Conservation (phyloP, 2,888 invertebrate genomes). For the Ceramica pisi region DNA sequence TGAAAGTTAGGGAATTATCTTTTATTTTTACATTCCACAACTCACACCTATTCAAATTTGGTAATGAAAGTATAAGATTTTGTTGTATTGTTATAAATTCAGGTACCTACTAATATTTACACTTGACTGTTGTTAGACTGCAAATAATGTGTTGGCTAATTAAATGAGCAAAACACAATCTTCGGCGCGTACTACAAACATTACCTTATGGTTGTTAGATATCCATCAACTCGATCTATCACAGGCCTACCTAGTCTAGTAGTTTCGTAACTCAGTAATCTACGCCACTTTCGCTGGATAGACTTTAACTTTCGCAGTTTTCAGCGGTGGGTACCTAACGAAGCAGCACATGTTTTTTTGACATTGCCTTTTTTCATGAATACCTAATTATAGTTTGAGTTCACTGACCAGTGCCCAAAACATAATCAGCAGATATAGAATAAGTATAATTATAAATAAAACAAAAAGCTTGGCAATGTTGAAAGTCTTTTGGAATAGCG, state of each 20-base stretch:
- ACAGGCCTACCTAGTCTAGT: not conserved
- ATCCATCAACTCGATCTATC: not conserved
- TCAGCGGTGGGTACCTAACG: conserved; percentile 4
- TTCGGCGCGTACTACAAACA: not conserved
- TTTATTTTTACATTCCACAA: not conserved
- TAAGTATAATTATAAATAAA: too few species aligned
- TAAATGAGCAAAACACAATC: not conserved
- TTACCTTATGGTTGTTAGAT: conserved; percentile 2
- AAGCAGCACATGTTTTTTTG: not conserved
- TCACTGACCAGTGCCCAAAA: not conserved
- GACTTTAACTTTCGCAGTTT: conserved; percentile 26
- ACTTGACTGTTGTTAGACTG: not conserved
- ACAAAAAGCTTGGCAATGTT: too few species aligned
- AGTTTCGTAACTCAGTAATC: not conserved
- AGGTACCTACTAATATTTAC: not conserved
- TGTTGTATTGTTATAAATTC: not conserved
- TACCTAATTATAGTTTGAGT: not conserved
- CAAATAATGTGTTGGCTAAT: not conserved
- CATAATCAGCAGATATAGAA: too few species aligned
- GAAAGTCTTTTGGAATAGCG: too few species aligned
- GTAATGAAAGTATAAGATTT: not conserved
- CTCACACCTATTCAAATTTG: not conserved
- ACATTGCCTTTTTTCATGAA: not conserved
- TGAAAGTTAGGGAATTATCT: conserved; percentile 32
- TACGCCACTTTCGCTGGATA: conserved; percentile 23